phyloP scores from a whole-genome alignment of 2,888 invertebrate species.

The Camponotus fellah region DNA sequence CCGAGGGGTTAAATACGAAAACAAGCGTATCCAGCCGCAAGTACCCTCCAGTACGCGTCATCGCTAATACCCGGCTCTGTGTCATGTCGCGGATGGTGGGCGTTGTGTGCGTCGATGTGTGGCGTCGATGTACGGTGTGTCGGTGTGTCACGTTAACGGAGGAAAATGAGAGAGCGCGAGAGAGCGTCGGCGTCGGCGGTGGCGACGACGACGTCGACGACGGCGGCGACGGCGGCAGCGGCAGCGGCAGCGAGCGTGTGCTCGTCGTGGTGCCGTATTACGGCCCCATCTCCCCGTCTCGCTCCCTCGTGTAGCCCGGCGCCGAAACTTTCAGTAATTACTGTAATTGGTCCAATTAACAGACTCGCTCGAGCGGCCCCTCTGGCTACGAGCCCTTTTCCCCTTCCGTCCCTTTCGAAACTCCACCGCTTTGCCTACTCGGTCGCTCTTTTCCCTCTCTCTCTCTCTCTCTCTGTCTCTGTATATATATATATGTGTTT shows the following conservation, averaged over 20 bases:
- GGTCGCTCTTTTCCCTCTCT: slow-evolving; percentile 53
- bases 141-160: slow-evolving; percentile 72
- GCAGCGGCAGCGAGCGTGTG: slow-evolving; percentile 63
- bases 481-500: not conserved
- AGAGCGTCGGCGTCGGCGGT: slow-evolving; percentile 50
- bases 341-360: slow-evolving; percentile 86
- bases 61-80: slow-evolving; percentile 81
- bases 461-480: slow-evolving; percentile 40
- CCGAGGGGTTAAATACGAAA: slow-evolving; percentile 78
- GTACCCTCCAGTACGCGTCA: slow-evolving; percentile 76
- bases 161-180: slow-evolving; percentile 62
- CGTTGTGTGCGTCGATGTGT: slow-evolving; percentile 58
- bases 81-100: slow-evolving; percentile 67
- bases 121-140: slow-evolving; percentile 60
- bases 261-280: slow-evolving; percentile 76
- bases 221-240: slow-evolving; percentile 18
- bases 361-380: slow-evolving; percentile 84
- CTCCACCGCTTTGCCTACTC: slow-evolving; percentile 56
- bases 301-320: slow-evolving; percentile 72
- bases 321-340: slow-evolving; percentile 86
- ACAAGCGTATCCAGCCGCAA: slow-evolving; percentile 80
- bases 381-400: slow-evolving; percentile 76
- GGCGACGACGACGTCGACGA: not conserved
- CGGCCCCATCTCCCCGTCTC: slow-evolving; percentile 73
- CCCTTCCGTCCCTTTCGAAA: slow-evolving; percentile 49